Evolutionary conservation across 2,888 invertebrate species (phyloP), one percentile per base, ranked within the genome.

Genomic region (Drosophila longiperda): DNA sequence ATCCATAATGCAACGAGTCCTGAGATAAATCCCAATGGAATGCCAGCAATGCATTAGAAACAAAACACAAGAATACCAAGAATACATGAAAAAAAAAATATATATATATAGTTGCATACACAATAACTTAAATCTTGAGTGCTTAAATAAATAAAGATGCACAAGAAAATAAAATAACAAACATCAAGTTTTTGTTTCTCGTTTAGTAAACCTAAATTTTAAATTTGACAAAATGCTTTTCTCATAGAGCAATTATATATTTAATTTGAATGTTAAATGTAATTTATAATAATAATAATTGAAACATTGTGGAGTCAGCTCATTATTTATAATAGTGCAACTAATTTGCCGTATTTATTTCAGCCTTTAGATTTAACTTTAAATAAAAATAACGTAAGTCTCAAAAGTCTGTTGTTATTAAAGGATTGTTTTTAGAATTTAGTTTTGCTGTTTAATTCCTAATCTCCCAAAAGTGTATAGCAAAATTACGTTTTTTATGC

Each of bases 301-400:
- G 1, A 23, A 23, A 23, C 23, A 23, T 23, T 23, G 23, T 23
- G 1, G 23, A 23, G 26, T 3, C 26, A 26, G 17, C 8, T 38
- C 0, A 3, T 5, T 3, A 20, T 5, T 5, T n/a, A 42, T 2
- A 42, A 2, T n/a, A 6, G 2, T n/a, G 2, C 2, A 9, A 17
- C 8, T 40, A 9, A 4, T n/a, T 4, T 3, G 6, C 5, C 40
- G 2, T 11, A 3, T 20, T 6, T 42, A 6, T 42, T 42, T 12
- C 12, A 20, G 3, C 1, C 3, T 12, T 20, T 1, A 11, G 11
- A 20, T 42, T 42, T n/a, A 40, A 0, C 29, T 29, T 29, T 6
- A 29, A 29, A 29, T 29, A 29, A 29, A 29, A 29, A 6, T 29
- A 29, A 6, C 1, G 29, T 29, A 29, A 29, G 29, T 5, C 29